Evolutionary conservation across 2,797 vertebrate species (phyloP).

Genomic region (Pelodytes ibericus): DNA sequence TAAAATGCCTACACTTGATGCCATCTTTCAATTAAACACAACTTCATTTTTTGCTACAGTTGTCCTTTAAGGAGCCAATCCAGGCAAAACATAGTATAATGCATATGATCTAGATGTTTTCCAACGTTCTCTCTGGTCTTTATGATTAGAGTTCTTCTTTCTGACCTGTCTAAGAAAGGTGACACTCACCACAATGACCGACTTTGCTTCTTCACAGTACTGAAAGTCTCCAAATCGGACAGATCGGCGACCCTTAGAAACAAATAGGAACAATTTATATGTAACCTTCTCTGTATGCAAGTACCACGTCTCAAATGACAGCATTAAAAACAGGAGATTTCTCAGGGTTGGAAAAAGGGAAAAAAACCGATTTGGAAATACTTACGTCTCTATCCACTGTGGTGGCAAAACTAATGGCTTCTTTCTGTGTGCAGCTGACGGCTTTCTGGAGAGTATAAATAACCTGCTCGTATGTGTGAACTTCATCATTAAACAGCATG

Average conservation of each 20-base stretch:
- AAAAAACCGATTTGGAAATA: slow-evolving; percentile 30
- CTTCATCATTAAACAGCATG: slow-evolving; percentile 98
- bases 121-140: too few relatives aligned
- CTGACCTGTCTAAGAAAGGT: neutral
- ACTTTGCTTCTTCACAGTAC: slow-evolving; percentile 94
- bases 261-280: neutral
- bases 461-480: slow-evolving; percentile 98
- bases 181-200: slow-evolving; percentile 89
- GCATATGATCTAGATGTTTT: too few relatives aligned
- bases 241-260: slow-evolving; percentile 87
- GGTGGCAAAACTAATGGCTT: slow-evolving; percentile 94
- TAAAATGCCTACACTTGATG: too few relatives aligned
- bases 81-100: too few relatives aligned
- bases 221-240: slow-evolving; percentile 92
- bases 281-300: too few relatives aligned
- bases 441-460: slow-evolving; percentile 98
- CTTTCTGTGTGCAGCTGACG: slow-evolving; percentile 94
- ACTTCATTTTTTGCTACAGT: too few relatives aligned
- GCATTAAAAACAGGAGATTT: too few relatives aligned
- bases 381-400: slow-evolving; percentile 96
- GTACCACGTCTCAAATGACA: too few relatives aligned
- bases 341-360: neutral
- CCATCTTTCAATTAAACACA: too few relatives aligned
- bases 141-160: too few relatives aligned
- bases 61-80: too few relatives aligned